Conservation (phyloP, 2,888 invertebrate genomes). For the Aquatica leii region DNA sequence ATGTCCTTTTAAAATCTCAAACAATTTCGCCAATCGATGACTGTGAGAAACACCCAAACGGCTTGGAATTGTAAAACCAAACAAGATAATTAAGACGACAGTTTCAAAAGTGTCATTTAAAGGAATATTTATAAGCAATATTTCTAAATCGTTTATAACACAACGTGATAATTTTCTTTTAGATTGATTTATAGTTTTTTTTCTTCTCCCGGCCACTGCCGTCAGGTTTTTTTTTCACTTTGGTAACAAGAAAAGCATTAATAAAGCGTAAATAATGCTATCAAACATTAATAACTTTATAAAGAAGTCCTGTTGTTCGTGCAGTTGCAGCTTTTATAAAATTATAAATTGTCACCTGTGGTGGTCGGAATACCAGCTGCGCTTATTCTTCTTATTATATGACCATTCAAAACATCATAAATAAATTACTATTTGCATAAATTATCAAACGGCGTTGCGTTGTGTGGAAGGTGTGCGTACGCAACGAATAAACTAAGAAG, state of each 20-base stretch:
- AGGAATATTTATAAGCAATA: not conserved
- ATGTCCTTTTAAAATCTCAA: too few relatives aligned
- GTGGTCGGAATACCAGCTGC: constrained; percentile 48
- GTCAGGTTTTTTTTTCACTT: constrained; percentile 14
- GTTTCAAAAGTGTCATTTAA: too few relatives aligned
- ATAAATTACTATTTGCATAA: constrained; percentile 44
- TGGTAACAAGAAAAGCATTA: constrained; percentile 35
- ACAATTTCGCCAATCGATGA: too few relatives aligned
- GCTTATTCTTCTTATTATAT: constrained; percentile 42
- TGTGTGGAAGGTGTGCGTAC: too few relatives aligned
- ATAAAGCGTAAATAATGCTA: constrained; percentile 49
- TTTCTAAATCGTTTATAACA: constrained; percentile 11
- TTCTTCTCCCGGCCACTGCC: constrained; percentile 18
- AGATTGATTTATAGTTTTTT: constrained; percentile 29
- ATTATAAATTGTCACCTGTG: constrained; percentile 53
- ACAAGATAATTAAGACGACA: too few relatives aligned
- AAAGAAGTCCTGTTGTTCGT: constrained; percentile 42
- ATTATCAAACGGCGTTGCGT: too few relatives aligned
- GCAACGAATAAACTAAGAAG: too few relatives aligned
- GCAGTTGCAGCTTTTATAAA: constrained; percentile 47
- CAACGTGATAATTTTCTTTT: constrained; percentile 27
- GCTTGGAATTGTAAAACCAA: too few relatives aligned
- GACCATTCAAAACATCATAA: constrained; percentile 41
- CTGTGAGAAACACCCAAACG: too few relatives aligned
- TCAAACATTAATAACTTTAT: constrained; percentile 51